Evolutionary conservation across 2,888 invertebrate species (phyloP), one percentile per base, ranked within the genome.

Genomic region (Amorpha juglandis): DNA sequence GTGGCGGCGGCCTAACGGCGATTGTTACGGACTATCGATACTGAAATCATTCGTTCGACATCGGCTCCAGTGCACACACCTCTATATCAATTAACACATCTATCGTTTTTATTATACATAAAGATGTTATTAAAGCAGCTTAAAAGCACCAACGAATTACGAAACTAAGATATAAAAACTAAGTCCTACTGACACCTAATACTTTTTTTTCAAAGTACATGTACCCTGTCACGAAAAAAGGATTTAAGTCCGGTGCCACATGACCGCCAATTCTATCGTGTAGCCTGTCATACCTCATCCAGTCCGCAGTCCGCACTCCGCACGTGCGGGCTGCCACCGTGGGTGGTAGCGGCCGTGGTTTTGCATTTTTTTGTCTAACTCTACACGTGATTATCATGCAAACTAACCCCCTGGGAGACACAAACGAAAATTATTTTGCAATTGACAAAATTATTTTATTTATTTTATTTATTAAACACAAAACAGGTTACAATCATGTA

Each of bases 381-480:
- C 74, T 71, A 83, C 83, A 84, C 81, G 80, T 85, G 83, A 84
- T 78, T 75, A 65, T 71, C 77, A 73, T 80, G 71, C 79, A 83
- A 81, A 83, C 81, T 79, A n/a, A 71, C 77, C 75, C 69, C 66
- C 67, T 69, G 71, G 72, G 71, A 68, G 78, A 77, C 79, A 12
- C 7, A 51, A 51, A 35, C 19, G 6, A 51, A 48, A 51, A 19
- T 52, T 51, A 4, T 51, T 52, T 52, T 21, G 8, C 21, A 19
- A 51, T 19, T 51, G 19, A 19, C 21, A 11, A 47, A 47, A 14
- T 11, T 47, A 47, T 47, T n/a, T n/a, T n/a, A n/a, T n/a, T n/a
- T n/a, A n/a, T n/a, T n/a, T n/a, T n/a, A n/a, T n/a, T n/a, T n/a
- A n/a, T n/a, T n/a, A n/a, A n/a, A n/a, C n/a, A n/a, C n/a, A n/a